Base-by-base conservation (phyloP, 2,888 invertebrate species). In the Pandemis heparana region DNA sequence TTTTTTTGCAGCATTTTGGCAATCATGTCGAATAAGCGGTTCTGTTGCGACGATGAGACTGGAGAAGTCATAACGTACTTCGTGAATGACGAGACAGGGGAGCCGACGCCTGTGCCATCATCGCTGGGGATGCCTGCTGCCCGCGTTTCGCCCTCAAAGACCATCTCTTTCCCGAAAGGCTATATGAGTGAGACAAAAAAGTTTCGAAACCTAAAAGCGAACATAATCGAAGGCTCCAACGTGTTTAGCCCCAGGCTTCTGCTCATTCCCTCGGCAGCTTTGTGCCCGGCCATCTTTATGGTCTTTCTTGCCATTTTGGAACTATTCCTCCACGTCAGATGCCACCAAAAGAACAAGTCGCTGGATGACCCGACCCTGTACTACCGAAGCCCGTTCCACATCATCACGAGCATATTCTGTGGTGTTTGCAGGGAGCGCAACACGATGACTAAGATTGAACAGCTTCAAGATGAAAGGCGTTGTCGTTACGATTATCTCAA, bases 311-410 rank as follows among this genome's bases (percentile, higher is more conserved):
- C 95, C 63, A 71, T 95, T 1, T 79, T 96, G 12, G 97, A 97
- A 88, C 88, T 95, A 18, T 86, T 93, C n/a, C 87, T 97, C 39
- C 97, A 97, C 84, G 92, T 95, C n/a, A 94, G 95, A 91, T 96
- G 96, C 8, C 97, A 97, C 82, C 95, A 95, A 77, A 96, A 96
- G 81, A 97, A 97, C 82, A 95, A 95, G 79, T 86, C 87, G 62
- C 87, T 96, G 48, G 94, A 93, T 80, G 93, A 96, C 78, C 88
- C 95, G 12, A 91, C 92, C 67, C 85, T 96, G 51, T 96, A 96
- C 80, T 97, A 96, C 81, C 95, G 96, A 61, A 97, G 97, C 79
- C 97, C 97, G 0, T 95, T 97, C 77, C 96, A 97, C 84, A 89
- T 95, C 2, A 91, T 96, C 8, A 95, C 96, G 0, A 96, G 96